phyloP scores from a whole-genome alignment of 2,113 vertebrate species.

The Odontesthes bonariensis region DNA sequence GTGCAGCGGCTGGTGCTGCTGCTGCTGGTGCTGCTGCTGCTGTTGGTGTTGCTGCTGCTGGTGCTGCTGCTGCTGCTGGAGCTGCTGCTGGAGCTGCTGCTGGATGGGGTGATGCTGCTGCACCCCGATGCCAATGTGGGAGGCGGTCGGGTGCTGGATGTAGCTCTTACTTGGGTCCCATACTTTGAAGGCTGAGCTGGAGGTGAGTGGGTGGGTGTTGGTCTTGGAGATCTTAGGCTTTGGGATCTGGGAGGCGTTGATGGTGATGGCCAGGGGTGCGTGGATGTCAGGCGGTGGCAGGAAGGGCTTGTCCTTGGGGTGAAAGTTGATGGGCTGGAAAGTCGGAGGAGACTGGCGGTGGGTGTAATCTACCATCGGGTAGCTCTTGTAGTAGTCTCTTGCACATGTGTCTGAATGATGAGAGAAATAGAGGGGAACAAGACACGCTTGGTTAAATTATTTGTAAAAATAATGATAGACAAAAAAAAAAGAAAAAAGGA shows the following conservation, averaged over 20 bases:
- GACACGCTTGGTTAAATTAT: constrained; percentile 15
- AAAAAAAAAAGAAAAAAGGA: too few relatives aligned
- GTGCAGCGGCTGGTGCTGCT: constrained; percentile 70
- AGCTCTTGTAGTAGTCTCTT: constrained; percentile 89
- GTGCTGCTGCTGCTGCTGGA: constrained; percentile 74
- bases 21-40: constrained; percentile 75
- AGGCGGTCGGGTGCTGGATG: constrained; percentile 65
- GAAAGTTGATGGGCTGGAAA: constrained; percentile 84
- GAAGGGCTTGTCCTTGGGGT: constrained; percentile 83
- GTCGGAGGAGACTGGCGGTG: constrained; percentile 80
- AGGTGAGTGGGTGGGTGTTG: constrained; percentile 81
- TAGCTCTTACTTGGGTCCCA: constrained; percentile 86
- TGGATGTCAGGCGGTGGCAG: constrained; percentile 84
- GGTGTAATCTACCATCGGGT: constrained; percentile 82
- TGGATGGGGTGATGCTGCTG: constrained; percentile 77
- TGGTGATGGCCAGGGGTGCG: constrained; percentile 82
- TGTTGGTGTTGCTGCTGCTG: constrained; percentile 76
- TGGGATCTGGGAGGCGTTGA: constrained; percentile 82
- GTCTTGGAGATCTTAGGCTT: constrained; percentile 87
- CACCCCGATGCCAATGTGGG: constrained; percentile 72
- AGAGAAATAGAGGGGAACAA: neutral
- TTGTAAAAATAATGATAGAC: neutral
- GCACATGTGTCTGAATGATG: constrained; percentile 79
- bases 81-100: constrained; percentile 73
- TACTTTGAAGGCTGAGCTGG: constrained; percentile 82